Evolutionary conservation across 1,140 invertebrate species (phyloP), one percentile per base, ranked within the genome.

Genomic region (Apis florea): DNA sequence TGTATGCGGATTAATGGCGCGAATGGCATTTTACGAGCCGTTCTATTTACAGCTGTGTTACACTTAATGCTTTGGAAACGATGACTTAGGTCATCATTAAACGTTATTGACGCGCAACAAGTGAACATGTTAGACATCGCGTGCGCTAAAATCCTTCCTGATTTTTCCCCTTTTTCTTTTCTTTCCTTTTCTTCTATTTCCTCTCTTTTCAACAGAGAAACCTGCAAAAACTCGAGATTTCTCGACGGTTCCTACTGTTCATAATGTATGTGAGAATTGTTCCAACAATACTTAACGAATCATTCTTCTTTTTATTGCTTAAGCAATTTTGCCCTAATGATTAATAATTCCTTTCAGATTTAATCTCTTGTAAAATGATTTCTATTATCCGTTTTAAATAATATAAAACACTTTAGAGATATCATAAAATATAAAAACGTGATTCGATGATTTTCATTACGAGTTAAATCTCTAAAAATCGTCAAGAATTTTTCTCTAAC

Each of bases 61-160:
- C 47, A 63, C 10, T 54, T 64, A 79, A 64, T 24, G 69, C 69
- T 17, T 21, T 54, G 26, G 58, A 64, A 64, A 12, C 77, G 77
- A 79, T 72, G 69, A 79, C 68, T 79, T 72, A 47, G 59, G 12
- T 79, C n/a, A 59, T 79, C 77, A 63, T 72, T 79, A 79, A 72
- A 79, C 31, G n/a, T 64, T 56, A 63, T 72, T 72, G 21, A 26
- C 58, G 15, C 54, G 77, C 69, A 79, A 79, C 77, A 79, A 79
- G 77, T 79, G 77, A 64, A 31, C 58, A 63, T 8, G 53, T 40
- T 59, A 21, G 17, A 3, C 11, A 2, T 79, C 59, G 58, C 77
- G 68, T 72, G 56, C 54, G 8, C 24, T 19, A 12, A 0, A 1
- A 9, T 47, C 6, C 19, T 71, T 9, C 11, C 19, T 54, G 3